Percentiles rank a stretch among this genome's conserved stretches.
Evolutionary conservation across 37 sponge, comb jelly and placozoan genomes (phyloP).

Genomic region (Amphimedon queenslandica): DNA sequence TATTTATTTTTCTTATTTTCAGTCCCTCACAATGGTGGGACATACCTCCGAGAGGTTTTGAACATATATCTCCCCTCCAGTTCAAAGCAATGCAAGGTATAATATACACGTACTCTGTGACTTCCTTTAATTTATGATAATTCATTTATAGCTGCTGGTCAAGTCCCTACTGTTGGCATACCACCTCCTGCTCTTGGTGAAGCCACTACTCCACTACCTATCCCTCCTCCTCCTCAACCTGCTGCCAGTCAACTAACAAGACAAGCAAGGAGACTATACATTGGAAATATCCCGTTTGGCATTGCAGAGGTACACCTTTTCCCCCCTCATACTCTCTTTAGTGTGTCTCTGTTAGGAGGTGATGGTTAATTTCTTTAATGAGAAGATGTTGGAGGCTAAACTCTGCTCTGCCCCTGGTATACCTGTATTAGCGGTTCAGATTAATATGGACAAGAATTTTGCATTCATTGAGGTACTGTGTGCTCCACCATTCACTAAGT

Average conservation of each 20-base stretch:
- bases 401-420: constrained; percentile 86
- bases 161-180: constrained; percentile 85
- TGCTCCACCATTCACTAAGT: background rate
- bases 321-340: background rate
- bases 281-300: constrained; percentile 99
- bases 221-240: constrained; percentile 91
- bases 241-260: constrained; percentile 95
- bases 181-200: constrained; percentile 87
- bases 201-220: constrained; percentile 73
- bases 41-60: constrained; percentile 96
- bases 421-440: constrained; percentile 94
- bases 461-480: constrained; percentile 91
- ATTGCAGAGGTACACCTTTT: constrained; percentile 69
- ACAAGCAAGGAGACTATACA: constrained; percentile 96
- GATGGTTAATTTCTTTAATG: constrained; percentile 93
- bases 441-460: constrained; percentile 99
- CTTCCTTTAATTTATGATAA: background rate
- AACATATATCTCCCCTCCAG: constrained; percentile 97
- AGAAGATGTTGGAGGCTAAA: constrained; percentile 79
- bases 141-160: constrained; percentile 79
- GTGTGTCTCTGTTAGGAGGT: constrained; percentile 53
- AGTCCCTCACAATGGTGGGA: constrained; percentile 91
- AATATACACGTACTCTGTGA: background rate
- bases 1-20: background rate
- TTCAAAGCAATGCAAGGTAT: constrained; percentile 99